Conservation (phyloP, 2,888 invertebrate species). For the Pheosia tremula region DNA sequence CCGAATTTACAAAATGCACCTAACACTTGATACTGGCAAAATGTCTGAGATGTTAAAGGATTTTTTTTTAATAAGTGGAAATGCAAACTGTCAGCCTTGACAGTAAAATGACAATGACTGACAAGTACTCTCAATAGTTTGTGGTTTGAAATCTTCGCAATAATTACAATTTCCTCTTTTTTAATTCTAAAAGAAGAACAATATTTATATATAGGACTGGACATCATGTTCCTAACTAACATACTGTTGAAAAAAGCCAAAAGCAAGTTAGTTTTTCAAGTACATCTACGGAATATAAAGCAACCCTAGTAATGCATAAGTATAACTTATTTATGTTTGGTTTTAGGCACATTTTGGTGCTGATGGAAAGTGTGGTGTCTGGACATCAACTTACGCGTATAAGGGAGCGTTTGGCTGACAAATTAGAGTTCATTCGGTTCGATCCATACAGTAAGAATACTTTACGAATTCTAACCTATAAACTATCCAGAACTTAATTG, state of each 20-base stretch:
- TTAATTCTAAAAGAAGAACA: no score
- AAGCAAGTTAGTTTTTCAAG: conserved; percentile 87
- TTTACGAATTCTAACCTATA: neutral
- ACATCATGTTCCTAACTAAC: conserved; percentile 88
- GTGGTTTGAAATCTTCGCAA: no score
- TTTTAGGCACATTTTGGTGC: conserved; percentile 89
- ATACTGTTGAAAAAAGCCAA: conserved; percentile 88
- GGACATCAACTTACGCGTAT: conserved; percentile 88
- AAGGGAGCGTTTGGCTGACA: conserved; percentile 90
- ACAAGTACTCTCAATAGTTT: no score
- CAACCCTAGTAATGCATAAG: neutral
- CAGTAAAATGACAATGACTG: no score
- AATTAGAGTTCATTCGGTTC: conserved; percentile 89
- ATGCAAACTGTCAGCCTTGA: no score
- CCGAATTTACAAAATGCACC: no score
- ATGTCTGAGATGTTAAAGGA: no score
- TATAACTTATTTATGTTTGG: neutral
- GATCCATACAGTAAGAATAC: conserved; percentile 90
- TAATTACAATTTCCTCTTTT: neutral
- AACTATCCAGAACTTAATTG: no score
- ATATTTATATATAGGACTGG: neutral
- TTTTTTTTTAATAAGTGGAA: no score
- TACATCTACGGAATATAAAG: neutral
- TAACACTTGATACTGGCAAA: no score
- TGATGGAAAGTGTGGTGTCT: conserved; percentile 91